Evolutionary conservation across 2,888 invertebrate species (phyloP).

Genomic region (Yponomeuta sedellus): DNA sequence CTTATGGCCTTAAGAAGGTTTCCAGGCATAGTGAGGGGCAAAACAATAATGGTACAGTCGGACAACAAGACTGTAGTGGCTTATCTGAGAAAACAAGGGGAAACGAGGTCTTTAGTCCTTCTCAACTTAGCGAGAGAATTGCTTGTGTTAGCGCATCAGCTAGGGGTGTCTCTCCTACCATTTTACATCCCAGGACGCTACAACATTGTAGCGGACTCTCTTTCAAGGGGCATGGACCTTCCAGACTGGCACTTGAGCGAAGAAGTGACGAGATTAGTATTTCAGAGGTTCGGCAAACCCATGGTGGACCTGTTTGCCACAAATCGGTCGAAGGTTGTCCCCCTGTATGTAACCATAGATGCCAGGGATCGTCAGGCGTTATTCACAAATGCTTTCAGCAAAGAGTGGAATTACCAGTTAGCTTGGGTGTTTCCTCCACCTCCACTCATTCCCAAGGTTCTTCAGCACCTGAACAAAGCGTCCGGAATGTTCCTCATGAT

Average conservation of each 20-base stretch:
- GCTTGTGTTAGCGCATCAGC: background rate
- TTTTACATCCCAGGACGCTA: conserved; percentile 3
- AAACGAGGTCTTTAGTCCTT: conserved; percentile 18
- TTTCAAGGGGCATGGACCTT: background rate
- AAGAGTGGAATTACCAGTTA: conserved; percentile 21
- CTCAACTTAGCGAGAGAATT: background rate
- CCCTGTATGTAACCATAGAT: conserved; percentile 13
- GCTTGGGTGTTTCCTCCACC: conserved; percentile 30
- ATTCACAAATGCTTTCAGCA: conserved; percentile 25
- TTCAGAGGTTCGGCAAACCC: conserved; percentile 5
- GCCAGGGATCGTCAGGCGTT: conserved; percentile 15
- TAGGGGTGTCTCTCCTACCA: background rate
- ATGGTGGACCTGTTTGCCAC: background rate
- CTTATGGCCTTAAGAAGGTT: conserved; percentile 1
- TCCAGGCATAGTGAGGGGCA: background rate
- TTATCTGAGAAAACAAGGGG: conserved; percentile 26
- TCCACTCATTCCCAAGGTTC: conserved; percentile 23
- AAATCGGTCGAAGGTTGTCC: conserved; percentile 12
- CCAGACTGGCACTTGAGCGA: background rate
- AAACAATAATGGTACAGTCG: conserved; percentile 23
- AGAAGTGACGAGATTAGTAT: background rate
- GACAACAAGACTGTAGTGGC: conserved; percentile 28
- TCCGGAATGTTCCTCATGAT: background rate
- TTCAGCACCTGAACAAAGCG: conserved; percentile 7
- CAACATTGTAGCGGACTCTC: conserved; percentile 7